Percentiles rank a stretch among this genome's conserved stretches.
These are phyloP conservation scores for Phenganax marumi DNA, from an alignment of 92 coral and sea anemone genomes.

Conservation along the genomic window DNA sequence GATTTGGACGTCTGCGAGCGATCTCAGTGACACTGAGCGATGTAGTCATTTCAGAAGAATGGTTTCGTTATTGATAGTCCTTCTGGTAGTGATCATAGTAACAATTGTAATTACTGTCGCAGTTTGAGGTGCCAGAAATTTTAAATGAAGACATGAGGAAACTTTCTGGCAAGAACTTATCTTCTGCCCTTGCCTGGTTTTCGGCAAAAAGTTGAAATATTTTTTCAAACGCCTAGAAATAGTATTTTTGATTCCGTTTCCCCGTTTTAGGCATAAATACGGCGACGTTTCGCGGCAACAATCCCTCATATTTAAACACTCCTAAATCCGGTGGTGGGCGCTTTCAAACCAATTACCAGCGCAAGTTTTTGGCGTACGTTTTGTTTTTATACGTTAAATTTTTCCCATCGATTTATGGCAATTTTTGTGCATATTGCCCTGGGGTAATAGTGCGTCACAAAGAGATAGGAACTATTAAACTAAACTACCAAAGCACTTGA, in stretches of 20 bases:
- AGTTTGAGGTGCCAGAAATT: not conserved
- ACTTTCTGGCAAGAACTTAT: not conserved
- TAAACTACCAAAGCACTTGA: conserved; percentile 12
- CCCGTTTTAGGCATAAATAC: no score
- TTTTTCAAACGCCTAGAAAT: not conserved
- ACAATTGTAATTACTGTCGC: conserved; percentile 28
- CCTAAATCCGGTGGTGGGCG: conserved; percentile 16
- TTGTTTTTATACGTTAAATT: not conserved
- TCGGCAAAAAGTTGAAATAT: not conserved
- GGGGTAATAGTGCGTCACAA: not conserved
- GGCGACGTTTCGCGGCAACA: not conserved
- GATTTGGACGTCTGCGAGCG: conserved; percentile 27
- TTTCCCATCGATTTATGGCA: not conserved
- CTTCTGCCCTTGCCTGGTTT: not conserved
- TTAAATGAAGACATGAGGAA: not conserved
- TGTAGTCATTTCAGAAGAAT: conserved; percentile 39
- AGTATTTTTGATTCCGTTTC: no score
- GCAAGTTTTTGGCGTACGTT: not conserved
- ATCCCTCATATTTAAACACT: not conserved
- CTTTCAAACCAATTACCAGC: not conserved
- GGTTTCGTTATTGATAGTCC: conserved; percentile 24
- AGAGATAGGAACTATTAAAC: not conserved
- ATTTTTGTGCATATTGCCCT: not conserved
- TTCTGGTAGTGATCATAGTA: conserved; percentile 10
- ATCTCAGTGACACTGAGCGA: conserved; percentile 14